Percentiles rank a stretch among this genome's conserved stretches.
phyloP scores from a whole-genome alignment of 2,113 vertebrate species.

The Gallinago media region DNA sequence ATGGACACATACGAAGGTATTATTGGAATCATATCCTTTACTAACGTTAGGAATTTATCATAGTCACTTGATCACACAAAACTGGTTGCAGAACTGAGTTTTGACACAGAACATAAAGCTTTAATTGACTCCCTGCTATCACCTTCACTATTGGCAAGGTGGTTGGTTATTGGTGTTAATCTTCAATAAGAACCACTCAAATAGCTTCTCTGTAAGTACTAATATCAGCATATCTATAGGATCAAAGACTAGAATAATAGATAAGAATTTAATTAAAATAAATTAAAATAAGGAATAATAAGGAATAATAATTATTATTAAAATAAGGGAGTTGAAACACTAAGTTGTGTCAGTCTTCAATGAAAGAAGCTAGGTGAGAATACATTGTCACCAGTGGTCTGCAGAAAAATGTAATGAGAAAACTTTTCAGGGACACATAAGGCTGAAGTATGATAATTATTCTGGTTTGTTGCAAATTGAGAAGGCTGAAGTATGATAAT shows the following conservation, averaged over 20 bases:
- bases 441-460: neutral
- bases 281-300: no score
- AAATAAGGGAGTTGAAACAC: neutral
- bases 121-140: neutral
- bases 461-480: neutral
- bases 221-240: neutral
- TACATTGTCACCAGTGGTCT: accelerated
- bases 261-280: neutral
- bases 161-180: neutral
- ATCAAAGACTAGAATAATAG: neutral
- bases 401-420: neutral
- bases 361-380: neutral
- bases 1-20: neutral
- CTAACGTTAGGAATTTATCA: neutral
- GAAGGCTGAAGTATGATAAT: neutral
- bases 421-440: neutral
- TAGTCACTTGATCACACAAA: neutral
- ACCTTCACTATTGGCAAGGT: neutral
- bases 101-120: neutral
- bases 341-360: neutral
- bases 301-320: no score
- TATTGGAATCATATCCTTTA: neutral
- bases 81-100: neutral
- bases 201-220: neutral
- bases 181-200: neutral